Percentiles rank a stretch among this genome's conserved stretches.
These are phyloP conservation scores for Tanytarsus gracilentus DNA, from an alignment of 2,888 invertebrate species.

Conservation along the genomic window DNA sequence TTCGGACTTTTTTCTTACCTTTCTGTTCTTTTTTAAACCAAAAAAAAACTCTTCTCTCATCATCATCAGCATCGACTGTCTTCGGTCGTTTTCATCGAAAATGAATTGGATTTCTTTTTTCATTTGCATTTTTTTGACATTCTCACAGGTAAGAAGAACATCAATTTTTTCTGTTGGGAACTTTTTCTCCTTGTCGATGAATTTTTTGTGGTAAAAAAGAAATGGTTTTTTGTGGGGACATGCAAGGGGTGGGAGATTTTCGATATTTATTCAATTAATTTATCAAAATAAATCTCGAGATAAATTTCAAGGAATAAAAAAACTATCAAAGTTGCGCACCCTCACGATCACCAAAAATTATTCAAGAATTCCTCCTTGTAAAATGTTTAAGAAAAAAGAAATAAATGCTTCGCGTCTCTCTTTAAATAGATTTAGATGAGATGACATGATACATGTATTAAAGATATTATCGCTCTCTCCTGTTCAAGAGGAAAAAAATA, in stretches of 20 bases:
- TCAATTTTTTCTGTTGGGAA: conserved; percentile 18
- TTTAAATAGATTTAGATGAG: conserved; percentile 29
- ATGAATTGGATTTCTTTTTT: conserved; percentile 29
- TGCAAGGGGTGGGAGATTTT: too few species aligned
- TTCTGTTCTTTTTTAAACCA: background rate
- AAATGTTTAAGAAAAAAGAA: too few species aligned
- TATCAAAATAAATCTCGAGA: too few species aligned
- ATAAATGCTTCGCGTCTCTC: conserved; percentile 7
- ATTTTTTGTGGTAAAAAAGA: too few species aligned
- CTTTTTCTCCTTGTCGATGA: too few species aligned
- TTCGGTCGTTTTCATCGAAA: conserved; percentile 24
- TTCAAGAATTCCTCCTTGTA: conserved; percentile 16
- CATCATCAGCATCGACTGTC: conserved; percentile 3
- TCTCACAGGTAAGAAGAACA: conserved; percentile 28
- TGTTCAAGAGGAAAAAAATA: conserved; percentile 7
- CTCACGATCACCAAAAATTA: too few species aligned
- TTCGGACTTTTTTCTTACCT: conserved; percentile 2
- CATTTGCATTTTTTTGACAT: conserved; percentile 29
- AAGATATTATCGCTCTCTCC: conserved; percentile 23
- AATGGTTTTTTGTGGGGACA: too few species aligned
- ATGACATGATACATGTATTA: conserved; percentile 28
- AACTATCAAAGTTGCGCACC: too few species aligned
- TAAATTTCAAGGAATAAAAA: too few species aligned
- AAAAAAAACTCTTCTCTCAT: background rate
- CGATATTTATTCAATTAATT: too few species aligned